Percentiles rank a stretch among this genome's conserved stretches.
These are phyloP conservation scores for Andrena fulva DNA, from an alignment of 2,888 invertebrate genomes.

Conservation along the genomic window DNA sequence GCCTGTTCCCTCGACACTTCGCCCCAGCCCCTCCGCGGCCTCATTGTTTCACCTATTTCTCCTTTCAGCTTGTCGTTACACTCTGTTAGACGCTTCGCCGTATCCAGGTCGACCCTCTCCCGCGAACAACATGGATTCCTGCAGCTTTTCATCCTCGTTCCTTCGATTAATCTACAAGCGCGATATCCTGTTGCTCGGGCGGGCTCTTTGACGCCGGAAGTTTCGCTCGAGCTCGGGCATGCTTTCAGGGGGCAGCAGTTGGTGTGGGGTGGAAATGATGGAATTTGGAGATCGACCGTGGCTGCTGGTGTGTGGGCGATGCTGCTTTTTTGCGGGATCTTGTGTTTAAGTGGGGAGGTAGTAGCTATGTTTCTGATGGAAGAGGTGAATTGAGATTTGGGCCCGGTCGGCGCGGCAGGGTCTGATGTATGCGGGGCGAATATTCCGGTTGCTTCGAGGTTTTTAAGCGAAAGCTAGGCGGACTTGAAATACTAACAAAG, in stretches of 20 bases:
- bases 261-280: not conserved
- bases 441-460: too few species aligned
- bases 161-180: slow-evolving; percentile 7
- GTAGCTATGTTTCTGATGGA: too few species aligned
- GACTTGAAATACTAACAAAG: too few species aligned
- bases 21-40: slow-evolving; percentile 8
- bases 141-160: slow-evolving; percentile 2
- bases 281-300: not conserved
- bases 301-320: too few species aligned
- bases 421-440: too few species aligned
- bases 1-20: slow-evolving; percentile 3
- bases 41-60: slow-evolving; percentile 37
- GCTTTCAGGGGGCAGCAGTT: not conserved
- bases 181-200: not conserved
- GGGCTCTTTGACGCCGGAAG: not conserved
- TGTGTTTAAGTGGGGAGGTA: too few species aligned
- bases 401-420: too few species aligned
- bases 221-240: not conserved
- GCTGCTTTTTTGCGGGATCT: too few species aligned
- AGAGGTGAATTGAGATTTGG: too few species aligned
- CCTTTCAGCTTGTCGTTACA: slow-evolving; percentile 20
- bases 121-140: not conserved
- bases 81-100: slow-evolving; percentile 18
- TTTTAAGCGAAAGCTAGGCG: too few species aligned
- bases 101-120: slow-evolving; percentile 7